Conservation (phyloP, 2,113 vertebrate species). For the Sterna hirundo region DNA sequence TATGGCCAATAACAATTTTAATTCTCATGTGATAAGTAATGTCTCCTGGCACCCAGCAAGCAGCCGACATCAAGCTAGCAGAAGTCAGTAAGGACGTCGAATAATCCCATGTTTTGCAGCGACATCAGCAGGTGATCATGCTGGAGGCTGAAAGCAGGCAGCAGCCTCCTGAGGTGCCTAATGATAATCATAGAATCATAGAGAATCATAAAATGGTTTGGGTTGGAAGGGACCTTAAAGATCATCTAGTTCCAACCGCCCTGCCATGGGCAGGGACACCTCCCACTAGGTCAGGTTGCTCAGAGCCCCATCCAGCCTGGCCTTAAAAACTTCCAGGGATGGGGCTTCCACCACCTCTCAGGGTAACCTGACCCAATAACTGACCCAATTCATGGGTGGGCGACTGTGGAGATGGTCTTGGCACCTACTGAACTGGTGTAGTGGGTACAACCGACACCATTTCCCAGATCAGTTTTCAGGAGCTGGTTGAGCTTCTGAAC, state of each 20-base stretch:
- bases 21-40: neutral
- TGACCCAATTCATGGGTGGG: neutral
- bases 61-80: neutral
- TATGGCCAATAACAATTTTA: neutral
- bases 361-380: neutral
- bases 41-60: constrained; percentile 15
- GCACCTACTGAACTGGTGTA: neutral
- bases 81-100: neutral
- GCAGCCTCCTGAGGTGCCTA: neutral
- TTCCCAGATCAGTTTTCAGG: neutral
- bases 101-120: neutral
- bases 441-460: neutral
- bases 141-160: neutral
- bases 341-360: too few relatives aligned
- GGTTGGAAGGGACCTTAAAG: too few relatives aligned
- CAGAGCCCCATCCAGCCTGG: too few relatives aligned
- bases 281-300: too few relatives aligned
- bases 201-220: too few relatives aligned
- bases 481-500: neutral
- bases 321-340: too few relatives aligned
- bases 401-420: neutral
- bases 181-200: too few relatives aligned
- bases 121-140: neutral
- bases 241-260: too few relatives aligned
- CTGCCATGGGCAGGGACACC: too few relatives aligned